A percentile compares a stretch with the other conserved stretches of the same genome.
Evolutionary conservation across 2,888 invertebrate genomes (phyloP).

Genomic region (Folsomia candida): DNA sequence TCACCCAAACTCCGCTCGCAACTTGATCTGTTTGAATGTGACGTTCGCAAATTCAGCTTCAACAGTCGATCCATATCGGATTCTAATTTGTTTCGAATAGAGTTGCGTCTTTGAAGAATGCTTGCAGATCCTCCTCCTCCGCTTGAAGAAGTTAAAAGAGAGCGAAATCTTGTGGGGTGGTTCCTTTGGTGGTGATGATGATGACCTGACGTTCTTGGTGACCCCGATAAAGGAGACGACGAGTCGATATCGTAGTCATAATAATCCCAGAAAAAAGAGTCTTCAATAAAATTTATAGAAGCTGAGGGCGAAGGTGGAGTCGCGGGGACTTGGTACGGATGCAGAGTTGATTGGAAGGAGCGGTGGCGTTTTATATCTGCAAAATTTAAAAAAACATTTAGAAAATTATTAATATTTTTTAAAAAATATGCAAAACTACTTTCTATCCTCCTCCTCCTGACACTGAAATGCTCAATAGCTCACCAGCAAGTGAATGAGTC

Average conservation of each 20-base stretch:
- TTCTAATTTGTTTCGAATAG: not conserved
- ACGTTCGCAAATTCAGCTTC: constrained; percentile 24
- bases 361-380: constrained; percentile 44
- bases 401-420: not conserved
- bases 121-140: not conserved
- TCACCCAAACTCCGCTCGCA: constrained; percentile 50
- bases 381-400: constrained; percentile 17
- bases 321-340: constrained; percentile 45
- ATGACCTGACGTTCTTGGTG: constrained; percentile 15
- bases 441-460: not conserved
- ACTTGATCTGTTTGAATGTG: constrained; percentile 47
- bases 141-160: not conserved
- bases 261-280: constrained; percentile 49
- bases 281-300: constrained; percentile 50
- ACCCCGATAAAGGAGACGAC: constrained; percentile 28
- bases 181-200: not conserved
- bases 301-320: constrained; percentile 44
- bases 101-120: constrained; percentile 1
- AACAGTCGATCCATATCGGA: constrained; percentile 13
- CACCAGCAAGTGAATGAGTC: not conserved
- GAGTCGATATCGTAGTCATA: constrained; percentile 48
- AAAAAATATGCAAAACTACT: too few species aligned
- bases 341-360: constrained; percentile 48
- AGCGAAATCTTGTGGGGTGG: not conserved
- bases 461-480: not conserved